phyloP scores from a whole-genome alignment of 2,888 invertebrate genomes.

The Arctia plantaginis region DNA sequence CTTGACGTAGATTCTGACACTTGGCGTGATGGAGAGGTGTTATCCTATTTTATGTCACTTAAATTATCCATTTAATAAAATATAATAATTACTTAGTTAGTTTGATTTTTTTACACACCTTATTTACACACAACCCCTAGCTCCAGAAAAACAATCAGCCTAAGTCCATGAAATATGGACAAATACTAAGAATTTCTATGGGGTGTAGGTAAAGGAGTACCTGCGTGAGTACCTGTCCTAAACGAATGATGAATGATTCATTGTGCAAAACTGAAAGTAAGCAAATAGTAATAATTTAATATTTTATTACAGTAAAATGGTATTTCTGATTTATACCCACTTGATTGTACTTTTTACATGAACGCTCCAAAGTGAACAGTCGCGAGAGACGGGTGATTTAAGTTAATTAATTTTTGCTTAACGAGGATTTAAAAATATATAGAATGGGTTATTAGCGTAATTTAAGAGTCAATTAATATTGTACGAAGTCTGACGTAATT shows the following conservation, averaged over 20 bases:
- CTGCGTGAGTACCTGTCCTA: neutral
- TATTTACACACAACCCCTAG: no score
- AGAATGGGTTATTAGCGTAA: conserved; percentile 8
- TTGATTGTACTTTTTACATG: conserved; percentile 20
- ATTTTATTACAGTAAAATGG: conserved; percentile 7
- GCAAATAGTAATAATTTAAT: neutral
- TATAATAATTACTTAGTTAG: no score
- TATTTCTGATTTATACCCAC: conserved; percentile 3
- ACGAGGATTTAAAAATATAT: conserved; percentile 16
- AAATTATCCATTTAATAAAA: no score
- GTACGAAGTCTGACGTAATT: neutral
- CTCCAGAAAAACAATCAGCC: no score
- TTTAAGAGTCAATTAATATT: conserved; percentile 2
- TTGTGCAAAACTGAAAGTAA: neutral
- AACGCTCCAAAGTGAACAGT: conserved; percentile 6
- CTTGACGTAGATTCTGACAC: neutral
- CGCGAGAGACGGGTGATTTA: conserved; percentile 13
- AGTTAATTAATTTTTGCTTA: conserved; percentile 23
- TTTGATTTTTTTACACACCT: no score
- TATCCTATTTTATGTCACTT: no score
- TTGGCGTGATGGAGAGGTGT: neutral
- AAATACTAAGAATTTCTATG: no score
- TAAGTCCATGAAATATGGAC: no score
- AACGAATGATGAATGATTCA: neutral
- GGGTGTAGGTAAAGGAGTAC: neutral